Evolutionary conservation across 2,113 vertebrate species (phyloP), one percentile per base, ranked within the genome.

Genomic region (Oncorhynchus gorbuscha): DNA sequence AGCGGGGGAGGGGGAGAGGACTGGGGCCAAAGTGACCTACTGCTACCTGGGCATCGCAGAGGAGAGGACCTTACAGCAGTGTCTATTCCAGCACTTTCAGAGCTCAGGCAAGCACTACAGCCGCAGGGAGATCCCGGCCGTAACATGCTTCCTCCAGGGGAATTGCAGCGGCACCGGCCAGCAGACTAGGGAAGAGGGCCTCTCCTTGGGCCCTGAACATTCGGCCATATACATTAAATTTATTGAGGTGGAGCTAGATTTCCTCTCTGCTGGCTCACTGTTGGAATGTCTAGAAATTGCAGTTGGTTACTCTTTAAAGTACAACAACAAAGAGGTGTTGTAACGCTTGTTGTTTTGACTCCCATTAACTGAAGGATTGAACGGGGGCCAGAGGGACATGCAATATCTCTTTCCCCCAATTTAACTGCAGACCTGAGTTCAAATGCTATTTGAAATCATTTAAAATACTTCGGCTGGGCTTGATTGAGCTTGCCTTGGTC

Each of bases 201-300:
- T 67, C 11, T 11, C 12, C 32, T 39, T 45, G 20, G 4, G 8
- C 91, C 86, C 93, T 3, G 95, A 78, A 0, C 76, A 87, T 69
- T 78, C 79, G 5, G 92, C 95, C 75, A 95, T 99, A 90, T 98
- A 97, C 87, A 95, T 99, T 51, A 99, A 99, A 90, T 98, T 98
- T 88, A 97, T 99, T 32, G 98, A 99, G 91, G 98, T 99, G 84
- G 98, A 99, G 92, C 95, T 97, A 94, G 98, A 99, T 95, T 99
- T 98, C 93, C 96, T 99, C 77, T 99, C 98, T 0, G 97, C 98
- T 0, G 98, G 98, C 89, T 99, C 97, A 74, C 92, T 99, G 93
- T 93, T 97, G 83, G 98, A 99, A 93, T 99, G 97, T 93, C 94
- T 99, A 89, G 98, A 99, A 94, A 98, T 96, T 81, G 98, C 97